Percentiles rank a stretch among this genome's conserved stretches.
Conservation (phyloP, 1,140 invertebrate genomes). For the Drosophila pallidifrons region DNA sequence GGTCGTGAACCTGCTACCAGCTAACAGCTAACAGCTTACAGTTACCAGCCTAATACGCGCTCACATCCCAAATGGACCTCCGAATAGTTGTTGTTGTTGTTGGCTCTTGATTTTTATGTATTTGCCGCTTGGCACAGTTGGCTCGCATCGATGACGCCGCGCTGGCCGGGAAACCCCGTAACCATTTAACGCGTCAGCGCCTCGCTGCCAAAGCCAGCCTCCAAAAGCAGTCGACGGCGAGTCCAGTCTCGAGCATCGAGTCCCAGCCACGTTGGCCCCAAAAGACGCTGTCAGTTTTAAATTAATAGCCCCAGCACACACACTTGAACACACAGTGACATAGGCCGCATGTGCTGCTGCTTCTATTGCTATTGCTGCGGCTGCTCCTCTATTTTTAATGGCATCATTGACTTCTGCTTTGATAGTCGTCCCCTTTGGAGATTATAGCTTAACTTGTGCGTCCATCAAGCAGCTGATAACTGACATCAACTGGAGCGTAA, state of each 20-base stretch:
- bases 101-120: constrained; percentile 78
- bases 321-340: constrained; percentile 20
- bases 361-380: constrained; percentile 2
- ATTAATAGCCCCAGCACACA: constrained; percentile 71
- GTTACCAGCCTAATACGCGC: constrained; percentile 54
- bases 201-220: constrained; percentile 62
- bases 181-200: constrained; percentile 82
- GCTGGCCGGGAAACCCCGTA: constrained; percentile 72
- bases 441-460: constrained; percentile 7
- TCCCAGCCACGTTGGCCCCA: constrained; percentile 71
- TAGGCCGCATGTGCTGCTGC: constrained; percentile 32
- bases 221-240: constrained; percentile 33
- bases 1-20: constrained; percentile 76
- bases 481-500: not conserved
- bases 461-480: not conserved
- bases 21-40: constrained; percentile 37
- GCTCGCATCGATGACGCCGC: constrained; percentile 51
- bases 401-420: constrained; percentile 77
- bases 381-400: constrained; percentile 64
- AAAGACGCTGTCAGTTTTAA: constrained; percentile 75
- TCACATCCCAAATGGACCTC: constrained; percentile 66
- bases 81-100: constrained; percentile 44
- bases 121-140: constrained; percentile 75
- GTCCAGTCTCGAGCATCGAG: constrained; percentile 5
- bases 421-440: constrained; percentile 48